Base-by-base conservation (phyloP, 1,140 invertebrate genomes). In the Drosophila arizonae region DNA sequence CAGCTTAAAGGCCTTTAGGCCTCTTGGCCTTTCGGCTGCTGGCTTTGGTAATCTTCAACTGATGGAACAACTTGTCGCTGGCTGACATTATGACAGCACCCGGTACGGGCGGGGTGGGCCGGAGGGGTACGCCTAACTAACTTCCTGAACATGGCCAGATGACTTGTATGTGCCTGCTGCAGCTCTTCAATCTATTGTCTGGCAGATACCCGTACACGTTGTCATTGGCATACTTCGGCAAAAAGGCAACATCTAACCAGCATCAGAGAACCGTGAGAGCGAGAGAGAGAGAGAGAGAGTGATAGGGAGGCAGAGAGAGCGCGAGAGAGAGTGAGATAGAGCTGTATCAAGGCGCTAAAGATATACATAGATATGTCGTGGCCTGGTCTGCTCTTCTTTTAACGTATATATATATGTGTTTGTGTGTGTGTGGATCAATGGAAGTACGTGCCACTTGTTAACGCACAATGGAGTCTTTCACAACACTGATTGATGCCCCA, bases 91-190 rank as follows among this genome's bases (percentile, higher is more conserved):
- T 86, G 82, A 73, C 79, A 82, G 78, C 54, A 65, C 72, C 60
- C 65, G 58, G 48, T 55, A 61, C 26, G 62, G 60, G 69, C 62
- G 28, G 60, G 69, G 43, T 21, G n/a, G 43, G 43, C n/a, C 9
- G 43, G 4, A 52, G 62, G 72, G 72, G 48, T 48, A 76, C 82
- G 84, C 76, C 82, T 86, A 86, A 87, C 82, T 82, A 82, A 87
- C 82, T 86, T 86, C 82, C 82, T 87, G 79, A 79, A 86, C 82
- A 86, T 87, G 82, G 68, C 72, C 76, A 79, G 82, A 86, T 86
- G 82, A 86, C 82, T 87, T 87, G 82, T 86, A 87, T 80, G 78
- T 65, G 76, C 56, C 56, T 72, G 66, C 62, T 51, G 65, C 41
- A 58, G 72, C 72, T 63, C 77, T 79, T 79, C 65, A 68, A 86